A percentile compares a stretch with the other conserved stretches of the same genome.
These are phyloP conservation scores for Epinotia demarniana DNA, from an alignment of 2,888 invertebrate species.

Conservation along the genomic window DNA sequence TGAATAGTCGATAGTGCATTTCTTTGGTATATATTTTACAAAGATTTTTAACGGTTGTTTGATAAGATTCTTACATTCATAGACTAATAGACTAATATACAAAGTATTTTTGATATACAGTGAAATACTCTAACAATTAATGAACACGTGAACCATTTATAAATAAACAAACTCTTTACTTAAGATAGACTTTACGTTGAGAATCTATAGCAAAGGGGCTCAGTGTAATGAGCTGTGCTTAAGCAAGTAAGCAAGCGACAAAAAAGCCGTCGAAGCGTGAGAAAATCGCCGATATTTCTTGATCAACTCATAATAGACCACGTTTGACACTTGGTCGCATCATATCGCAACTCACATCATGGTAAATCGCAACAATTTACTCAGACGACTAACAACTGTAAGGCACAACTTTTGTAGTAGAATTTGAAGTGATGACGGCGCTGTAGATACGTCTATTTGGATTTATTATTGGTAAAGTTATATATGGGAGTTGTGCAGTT, in stretches of 20 bases:
- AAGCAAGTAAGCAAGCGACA: slow-evolving; percentile 43
- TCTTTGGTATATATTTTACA: too few relatives aligned
- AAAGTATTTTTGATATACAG: too few relatives aligned
- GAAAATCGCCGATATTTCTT: slow-evolving; percentile 48
- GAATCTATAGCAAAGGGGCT: background rate
- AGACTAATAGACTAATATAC: too few relatives aligned
- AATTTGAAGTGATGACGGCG: background rate
- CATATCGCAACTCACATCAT: background rate
- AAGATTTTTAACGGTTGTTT: too few relatives aligned
- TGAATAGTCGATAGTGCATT: too few relatives aligned
- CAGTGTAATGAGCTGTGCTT: slow-evolving; percentile 32
- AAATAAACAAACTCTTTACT: background rate
- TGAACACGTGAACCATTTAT: background rate
- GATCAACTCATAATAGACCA: slow-evolving; percentile 48
- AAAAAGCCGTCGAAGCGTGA: slow-evolving; percentile 46
- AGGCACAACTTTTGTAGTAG: background rate
- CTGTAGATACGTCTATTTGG: slow-evolving; percentile 2
- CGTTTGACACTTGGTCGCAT: slow-evolving; percentile 47
- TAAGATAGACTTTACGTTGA: background rate
- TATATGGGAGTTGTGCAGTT: slow-evolving; percentile 25
- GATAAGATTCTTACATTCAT: too few relatives aligned
- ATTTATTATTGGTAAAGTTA: background rate
- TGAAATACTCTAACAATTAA: background rate
- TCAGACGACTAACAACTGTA: background rate
- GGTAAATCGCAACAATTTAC: background rate